Base-by-base conservation (phyloP, 2,888 invertebrate genomes). In the Oscheius sp. region DNA sequence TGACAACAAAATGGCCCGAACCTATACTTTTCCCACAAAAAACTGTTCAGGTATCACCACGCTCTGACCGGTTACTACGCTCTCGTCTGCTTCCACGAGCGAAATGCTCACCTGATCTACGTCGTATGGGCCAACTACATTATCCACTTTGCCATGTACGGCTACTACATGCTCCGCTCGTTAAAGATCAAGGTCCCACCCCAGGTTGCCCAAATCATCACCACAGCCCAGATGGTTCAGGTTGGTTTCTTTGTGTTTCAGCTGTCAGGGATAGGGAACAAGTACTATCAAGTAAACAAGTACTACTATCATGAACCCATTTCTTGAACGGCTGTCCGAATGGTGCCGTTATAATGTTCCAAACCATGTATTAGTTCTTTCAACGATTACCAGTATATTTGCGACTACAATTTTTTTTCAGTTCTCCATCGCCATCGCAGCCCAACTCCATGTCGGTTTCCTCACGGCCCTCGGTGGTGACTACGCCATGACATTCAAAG, bases 21-120 rank as follows among this genome's bases (percentile, higher is more conserved):
- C 53, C 21, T 21, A 29, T 11, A 29, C 3, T 53, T 53, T 53
- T 11, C 53, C 29, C n/a, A 53, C 3, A n/a, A 53, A 53, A 21
- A n/a, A 21, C 3, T n/a, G 29, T 68, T 51, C 32, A 81, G 87
- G 87, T 87, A 86, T 75, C 87, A 87, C 53, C 87, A 87, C 71
- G 84, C 85, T 5, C 72, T 87, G 3, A 87, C 87, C 63, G 87
- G 86, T 4, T 87, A 82, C 74, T 87, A 84, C 73, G 86, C 87
- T 9, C 80, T 87, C 35, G 84, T 87, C 58, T 85, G 81, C 77
- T 87, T 85, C 76, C 86, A 84, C 76, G 83, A 83, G 58, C 82
- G 85, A 73, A 85, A 87, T 71, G 88, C 85, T 11, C 85, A 87
- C 76, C 82, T 86, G 82, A 79, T 86, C 63, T 87, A 86, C 85